These are phyloP conservation scores for Lophius americanus DNA, from an alignment of 2,797 vertebrate species.

Conservation along the genomic window DNA sequence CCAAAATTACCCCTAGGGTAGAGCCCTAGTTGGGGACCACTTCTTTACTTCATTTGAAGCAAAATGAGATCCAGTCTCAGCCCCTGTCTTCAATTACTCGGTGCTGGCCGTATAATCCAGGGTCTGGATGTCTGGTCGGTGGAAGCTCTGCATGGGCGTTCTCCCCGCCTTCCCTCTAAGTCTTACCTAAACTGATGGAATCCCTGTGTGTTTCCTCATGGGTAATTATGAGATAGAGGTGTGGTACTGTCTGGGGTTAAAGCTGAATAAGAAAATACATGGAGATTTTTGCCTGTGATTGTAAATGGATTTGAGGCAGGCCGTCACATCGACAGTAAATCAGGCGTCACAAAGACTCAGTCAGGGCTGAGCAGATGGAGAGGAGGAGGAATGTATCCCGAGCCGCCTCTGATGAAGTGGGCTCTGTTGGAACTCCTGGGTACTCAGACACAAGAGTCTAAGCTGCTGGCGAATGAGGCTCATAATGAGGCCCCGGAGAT, in stretches of 20 bases:
- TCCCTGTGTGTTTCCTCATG: constrained; percentile 60
- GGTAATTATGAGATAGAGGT: constrained; percentile 70
- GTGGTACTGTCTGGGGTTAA: constrained; percentile 63
- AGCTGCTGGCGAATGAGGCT: constrained; percentile 53
- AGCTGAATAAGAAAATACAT: constrained; percentile 51
- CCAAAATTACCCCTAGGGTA: neutral
- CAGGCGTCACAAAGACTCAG: constrained; percentile 54
- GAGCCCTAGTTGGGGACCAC: neutral
- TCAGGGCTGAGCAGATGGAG: constrained; percentile 40
- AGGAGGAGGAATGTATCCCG: constrained; percentile 46
- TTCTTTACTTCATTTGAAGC: constrained; percentile 1
- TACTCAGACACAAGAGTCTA: constrained; percentile 58
- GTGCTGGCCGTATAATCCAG: constrained; percentile 42
- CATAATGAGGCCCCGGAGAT: constrained; percentile 65
- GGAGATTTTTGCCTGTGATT: constrained; percentile 62
- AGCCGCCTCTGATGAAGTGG: constrained; percentile 57
- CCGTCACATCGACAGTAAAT: constrained; percentile 51
- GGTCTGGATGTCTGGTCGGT: constrained; percentile 50
- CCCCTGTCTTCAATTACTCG: constrained; percentile 29
- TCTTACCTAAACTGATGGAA: constrained; percentile 56
- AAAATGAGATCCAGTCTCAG: constrained; percentile 25
- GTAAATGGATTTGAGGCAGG: constrained; percentile 61
- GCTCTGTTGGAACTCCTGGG: constrained; percentile 50
- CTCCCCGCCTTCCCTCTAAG: constrained; percentile 39
- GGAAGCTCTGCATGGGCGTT: constrained; percentile 41